Evolutionary conservation across 2,113 vertebrate species (phyloP).

Genomic region (Corvus moneduloides): DNA sequence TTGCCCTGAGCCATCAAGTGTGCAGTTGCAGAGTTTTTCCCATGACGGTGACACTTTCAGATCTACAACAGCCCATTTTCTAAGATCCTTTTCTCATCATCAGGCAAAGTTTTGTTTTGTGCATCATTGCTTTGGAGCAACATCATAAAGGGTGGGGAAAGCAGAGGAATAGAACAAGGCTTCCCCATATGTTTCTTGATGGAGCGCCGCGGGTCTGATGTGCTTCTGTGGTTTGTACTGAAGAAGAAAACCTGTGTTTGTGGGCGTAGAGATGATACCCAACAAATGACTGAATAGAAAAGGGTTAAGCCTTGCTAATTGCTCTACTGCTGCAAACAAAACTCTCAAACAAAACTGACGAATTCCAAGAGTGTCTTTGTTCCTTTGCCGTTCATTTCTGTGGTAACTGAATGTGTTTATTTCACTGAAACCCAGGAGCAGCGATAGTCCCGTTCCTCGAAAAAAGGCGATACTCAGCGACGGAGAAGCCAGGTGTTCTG

Average conservation of each 20-base stretch:
- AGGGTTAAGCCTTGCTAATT: background rate
- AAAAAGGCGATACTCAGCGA: no score
- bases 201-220: background rate
- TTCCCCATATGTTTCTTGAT: fast-evolving
- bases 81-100: background rate
- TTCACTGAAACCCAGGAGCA: background rate
- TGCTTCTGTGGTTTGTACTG: background rate
- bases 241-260: fast-evolving
- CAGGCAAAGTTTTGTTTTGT: background rate
- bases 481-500: background rate
- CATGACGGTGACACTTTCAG: fast-evolving
- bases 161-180: background rate
- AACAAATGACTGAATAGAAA: background rate
- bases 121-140: background rate
- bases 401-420: background rate
- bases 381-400: background rate
- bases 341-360: background rate
- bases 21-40: background rate
- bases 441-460: no score
- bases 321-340: background rate
- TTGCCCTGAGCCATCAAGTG: background rate
- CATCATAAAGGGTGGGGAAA: background rate
- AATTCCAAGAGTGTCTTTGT: background rate
- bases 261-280: background rate
- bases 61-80: background rate